Evolutionary conservation across 2,113 vertebrate species (phyloP).

Genomic region (Aspidoscelis tigris): DNA sequence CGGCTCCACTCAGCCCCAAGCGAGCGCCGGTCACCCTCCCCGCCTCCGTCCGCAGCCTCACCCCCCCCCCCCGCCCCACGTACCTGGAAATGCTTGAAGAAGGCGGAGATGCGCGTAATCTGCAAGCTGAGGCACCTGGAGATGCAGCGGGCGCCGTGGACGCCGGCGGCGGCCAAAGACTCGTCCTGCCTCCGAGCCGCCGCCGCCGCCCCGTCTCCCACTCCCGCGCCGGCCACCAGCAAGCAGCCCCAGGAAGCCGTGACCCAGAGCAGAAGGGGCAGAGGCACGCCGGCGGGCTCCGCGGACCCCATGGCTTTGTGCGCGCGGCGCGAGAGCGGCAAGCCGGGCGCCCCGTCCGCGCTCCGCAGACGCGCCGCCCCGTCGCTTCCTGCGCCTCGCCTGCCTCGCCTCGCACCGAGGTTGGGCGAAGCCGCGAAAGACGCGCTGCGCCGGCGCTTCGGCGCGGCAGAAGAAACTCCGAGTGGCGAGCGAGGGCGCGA

Average conservation of each 20-base stretch:
- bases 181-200: constrained; percentile 84
- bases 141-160: constrained; percentile 89
- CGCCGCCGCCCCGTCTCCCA: constrained; percentile 49
- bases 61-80: constrained; percentile 10
- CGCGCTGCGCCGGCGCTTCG: constrained; percentile 14
- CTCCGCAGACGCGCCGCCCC: no score
- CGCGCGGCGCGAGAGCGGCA: not conserved
- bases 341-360: not conserved
- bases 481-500: constrained; percentile 17
- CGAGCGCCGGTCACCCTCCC: not conserved
- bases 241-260: constrained; percentile 75
- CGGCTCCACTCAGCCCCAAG: not conserved
- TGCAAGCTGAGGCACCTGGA: constrained; percentile 95
- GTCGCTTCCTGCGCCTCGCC: not conserved
- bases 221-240: constrained; percentile 53
- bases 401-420: constrained; percentile 6
- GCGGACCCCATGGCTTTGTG: constrained; percentile 76
- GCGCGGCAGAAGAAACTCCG: constrained; percentile 62
- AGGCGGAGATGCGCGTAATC: constrained; percentile 94
- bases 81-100: constrained; percentile 94
- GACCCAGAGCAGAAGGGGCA: constrained; percentile 85
- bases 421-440: not conserved
- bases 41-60: not conserved
- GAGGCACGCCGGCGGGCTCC: constrained; percentile 72
- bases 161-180: constrained; percentile 80